These are phyloP conservation scores for Macaca fascicularis DNA, from an alignment of 2,113 vertebrate genomes.

Conservation along the genomic window DNA sequence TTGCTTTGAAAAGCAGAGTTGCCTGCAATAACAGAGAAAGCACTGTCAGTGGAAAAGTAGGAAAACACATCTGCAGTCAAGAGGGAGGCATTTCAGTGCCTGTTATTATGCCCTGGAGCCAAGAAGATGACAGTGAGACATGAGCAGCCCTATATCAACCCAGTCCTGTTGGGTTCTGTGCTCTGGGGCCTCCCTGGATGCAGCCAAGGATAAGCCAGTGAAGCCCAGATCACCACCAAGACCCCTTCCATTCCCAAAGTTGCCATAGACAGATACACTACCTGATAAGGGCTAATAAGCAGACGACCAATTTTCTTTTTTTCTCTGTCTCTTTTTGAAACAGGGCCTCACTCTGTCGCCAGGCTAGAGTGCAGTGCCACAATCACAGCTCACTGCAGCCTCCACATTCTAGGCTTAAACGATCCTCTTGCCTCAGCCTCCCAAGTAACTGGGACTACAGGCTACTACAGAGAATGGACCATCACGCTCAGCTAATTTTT, in stretches of 20 bases:
- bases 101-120: not conserved
- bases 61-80: not conserved
- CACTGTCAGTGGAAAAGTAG: not conserved
- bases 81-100: not conserved
- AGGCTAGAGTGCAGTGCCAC: too few relatives aligned
- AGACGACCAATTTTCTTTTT: not conserved
- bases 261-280: not conserved
- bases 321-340: too few relatives aligned
- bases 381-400: too few relatives aligned
- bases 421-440: too few relatives aligned
- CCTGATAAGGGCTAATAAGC: not conserved
- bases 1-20: not conserved
- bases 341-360: too few relatives aligned
- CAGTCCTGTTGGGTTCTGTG: accelerated
- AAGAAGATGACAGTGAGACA: not conserved
- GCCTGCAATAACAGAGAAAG: not conserved
- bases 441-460: too few relatives aligned
- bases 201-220: not conserved
- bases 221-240: not conserved
- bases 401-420: too few relatives aligned
- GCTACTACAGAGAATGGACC: too few relatives aligned
- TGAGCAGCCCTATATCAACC: not conserved
- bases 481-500: too few relatives aligned
- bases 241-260: not conserved
- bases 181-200: not conserved